phyloP scores from a whole-genome alignment of 2,797 vertebrate species.

The Chloroceryle inda region DNA sequence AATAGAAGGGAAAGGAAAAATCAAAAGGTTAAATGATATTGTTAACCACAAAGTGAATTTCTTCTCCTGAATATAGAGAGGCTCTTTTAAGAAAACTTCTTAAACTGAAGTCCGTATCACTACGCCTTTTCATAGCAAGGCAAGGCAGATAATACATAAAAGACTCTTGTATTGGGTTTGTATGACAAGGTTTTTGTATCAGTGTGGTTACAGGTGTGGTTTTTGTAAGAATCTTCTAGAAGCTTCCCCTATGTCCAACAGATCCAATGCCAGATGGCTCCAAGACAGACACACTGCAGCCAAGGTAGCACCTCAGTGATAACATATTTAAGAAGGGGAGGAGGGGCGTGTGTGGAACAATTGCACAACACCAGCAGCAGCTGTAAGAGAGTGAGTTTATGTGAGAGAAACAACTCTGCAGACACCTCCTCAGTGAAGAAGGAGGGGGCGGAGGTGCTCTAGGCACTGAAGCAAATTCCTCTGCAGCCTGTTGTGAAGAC shows the following conservation, averaged over 20 bases:
- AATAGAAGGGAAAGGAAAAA: neutral
- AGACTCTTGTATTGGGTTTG: neutral
- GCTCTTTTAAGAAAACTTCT: neutral
- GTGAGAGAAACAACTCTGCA: neutral
- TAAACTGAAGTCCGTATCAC: neutral
- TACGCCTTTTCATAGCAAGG: neutral
- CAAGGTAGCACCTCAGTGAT: neutral
- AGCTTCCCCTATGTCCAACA: accelerated
- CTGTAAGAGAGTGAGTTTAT: neutral
- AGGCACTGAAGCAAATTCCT: too few relatives aligned
- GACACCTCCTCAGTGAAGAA: neutral
- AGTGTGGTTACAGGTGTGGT: accelerated
- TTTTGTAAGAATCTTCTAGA: neutral
- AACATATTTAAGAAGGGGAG: neutral
- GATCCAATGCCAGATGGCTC: neutral
- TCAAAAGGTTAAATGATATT: neutral
- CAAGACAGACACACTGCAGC: accelerated
- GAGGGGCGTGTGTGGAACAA: neutral
- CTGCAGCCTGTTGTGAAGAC: neutral
- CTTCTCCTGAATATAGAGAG: neutral
- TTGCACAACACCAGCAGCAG: neutral
- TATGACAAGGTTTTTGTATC: neutral
- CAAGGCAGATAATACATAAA: neutral
- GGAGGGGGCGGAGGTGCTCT: neutral
- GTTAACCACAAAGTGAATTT: neutral